Percentiles rank a stretch among this genome's conserved stretches.
These are phyloP conservation scores for Ephydatia muelleri DNA, from an alignment of 37 sponge, comb jelly and placozoan species.

Conservation along the genomic window DNA sequence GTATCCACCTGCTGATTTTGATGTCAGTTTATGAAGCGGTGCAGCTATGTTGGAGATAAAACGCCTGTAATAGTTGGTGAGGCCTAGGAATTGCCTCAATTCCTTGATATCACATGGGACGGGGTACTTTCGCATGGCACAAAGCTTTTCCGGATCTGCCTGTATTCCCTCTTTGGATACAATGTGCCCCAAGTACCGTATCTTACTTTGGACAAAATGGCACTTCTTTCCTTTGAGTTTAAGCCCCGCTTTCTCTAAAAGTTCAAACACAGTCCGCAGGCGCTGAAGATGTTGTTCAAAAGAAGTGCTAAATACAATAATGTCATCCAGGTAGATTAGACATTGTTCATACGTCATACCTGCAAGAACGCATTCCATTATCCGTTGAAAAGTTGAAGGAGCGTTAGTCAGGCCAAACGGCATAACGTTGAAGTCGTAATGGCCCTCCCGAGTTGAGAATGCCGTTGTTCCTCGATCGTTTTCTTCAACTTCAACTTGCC, in stretches of 20 bases:
- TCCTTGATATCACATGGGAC: slow-evolving; percentile 23
- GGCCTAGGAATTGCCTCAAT: slow-evolving; percentile 44
- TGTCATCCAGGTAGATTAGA: slow-evolving; percentile 36
- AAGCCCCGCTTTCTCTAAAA: slow-evolving; percentile 8
- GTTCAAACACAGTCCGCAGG: slow-evolving; percentile 10
- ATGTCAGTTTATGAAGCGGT: slow-evolving; percentile 28
- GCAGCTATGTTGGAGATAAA: slow-evolving; percentile 42
- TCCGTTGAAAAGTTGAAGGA: slow-evolving; percentile 38
- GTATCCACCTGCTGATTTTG: slow-evolving; percentile 19
- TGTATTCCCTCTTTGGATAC: slow-evolving; percentile 31
- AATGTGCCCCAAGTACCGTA: slow-evolving; percentile 46
- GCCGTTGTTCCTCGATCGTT: slow-evolving; percentile 31
- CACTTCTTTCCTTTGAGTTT: slow-evolving; percentile 31
- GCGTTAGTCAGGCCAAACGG: slow-evolving; percentile 36
- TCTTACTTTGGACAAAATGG: slow-evolving; percentile 16
- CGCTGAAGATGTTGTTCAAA: slow-evolving; percentile 23
- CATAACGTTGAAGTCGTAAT: slow-evolving; percentile 38
- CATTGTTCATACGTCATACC: slow-evolving; percentile 5
- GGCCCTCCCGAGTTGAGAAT: slow-evolving; percentile 19
- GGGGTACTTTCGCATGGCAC: slow-evolving; percentile 35
- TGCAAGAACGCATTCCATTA: slow-evolving; percentile 28
- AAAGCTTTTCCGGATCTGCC: slow-evolving; percentile 24
- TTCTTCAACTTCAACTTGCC: slow-evolving; percentile 30
- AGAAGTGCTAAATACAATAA: slow-evolving; percentile 17
- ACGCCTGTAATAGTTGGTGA: slow-evolving; percentile 30